phyloP scores from a whole-genome alignment of 2,888 invertebrate genomes.

The Thymelicus sylvestris region DNA sequence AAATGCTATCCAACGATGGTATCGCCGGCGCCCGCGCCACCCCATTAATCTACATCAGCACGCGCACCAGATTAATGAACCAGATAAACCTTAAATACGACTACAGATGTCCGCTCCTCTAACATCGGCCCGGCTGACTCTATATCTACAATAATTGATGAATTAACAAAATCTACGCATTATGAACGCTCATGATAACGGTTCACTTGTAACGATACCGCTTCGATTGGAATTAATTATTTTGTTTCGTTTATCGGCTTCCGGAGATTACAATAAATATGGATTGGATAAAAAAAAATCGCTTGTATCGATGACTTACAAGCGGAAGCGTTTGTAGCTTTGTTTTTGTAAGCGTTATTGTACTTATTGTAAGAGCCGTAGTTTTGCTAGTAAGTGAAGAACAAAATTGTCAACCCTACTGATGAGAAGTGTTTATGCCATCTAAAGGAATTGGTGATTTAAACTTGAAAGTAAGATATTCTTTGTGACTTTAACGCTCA shows the following conservation, averaged over 20 bases:
- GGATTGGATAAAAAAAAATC: background rate
- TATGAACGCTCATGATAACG: slow-evolving; percentile 76
- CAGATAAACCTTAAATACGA: slow-evolving; percentile 80
- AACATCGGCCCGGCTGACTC: slow-evolving; percentile 59
- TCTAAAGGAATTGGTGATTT: no score
- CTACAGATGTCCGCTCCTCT: slow-evolving; percentile 72
- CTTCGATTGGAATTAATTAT: slow-evolving; percentile 70
- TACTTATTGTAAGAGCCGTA: no score
- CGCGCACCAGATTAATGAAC: slow-evolving; percentile 82
- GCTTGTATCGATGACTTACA: background rate
- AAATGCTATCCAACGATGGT: slow-evolving; percentile 71
- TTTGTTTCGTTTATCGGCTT: slow-evolving; percentile 50
- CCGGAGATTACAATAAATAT: background rate
- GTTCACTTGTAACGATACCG: slow-evolving; percentile 53
- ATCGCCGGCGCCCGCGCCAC: slow-evolving; percentile 73
- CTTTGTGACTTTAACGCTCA: no score
- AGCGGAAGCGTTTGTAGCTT: background rate
- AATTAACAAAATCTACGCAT: slow-evolving; percentile 71
- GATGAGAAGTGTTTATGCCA: no score
- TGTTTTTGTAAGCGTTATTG: background rate
- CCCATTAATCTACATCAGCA: slow-evolving; percentile 83
- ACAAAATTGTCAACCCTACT: no score
- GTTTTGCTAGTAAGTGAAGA: no score
- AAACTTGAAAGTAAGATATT: no score
- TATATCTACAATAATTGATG: slow-evolving; percentile 72